Evolutionary conservation across 2,888 invertebrate species (phyloP), one percentile per base, ranked within the genome.

Genomic region (Salpingus planirostris): DNA sequence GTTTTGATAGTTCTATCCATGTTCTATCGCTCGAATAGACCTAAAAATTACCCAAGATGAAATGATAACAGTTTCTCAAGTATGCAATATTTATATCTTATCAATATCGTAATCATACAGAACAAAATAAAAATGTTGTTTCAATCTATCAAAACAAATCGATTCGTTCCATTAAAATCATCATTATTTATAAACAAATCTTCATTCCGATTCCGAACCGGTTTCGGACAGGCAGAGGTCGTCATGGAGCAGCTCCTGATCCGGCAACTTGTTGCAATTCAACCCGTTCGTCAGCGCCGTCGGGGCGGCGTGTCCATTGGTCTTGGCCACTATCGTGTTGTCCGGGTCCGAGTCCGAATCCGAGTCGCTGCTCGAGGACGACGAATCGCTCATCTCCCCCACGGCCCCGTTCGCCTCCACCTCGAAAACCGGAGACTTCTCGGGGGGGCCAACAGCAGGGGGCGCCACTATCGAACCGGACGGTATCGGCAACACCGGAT

Each of bases 161-260:
- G n/a, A n/a, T n/a, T n/a, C n/a, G n/a, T n/a, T n/a, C n/a, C n/a
- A n/a, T n/a, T n/a, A n/a, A n/a, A n/a, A n/a, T n/a, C n/a, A n/a
- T n/a, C n/a, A n/a, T n/a, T n/a, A n/a, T n/a, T n/a, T n/a, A n/a
- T n/a, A n/a, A n/a, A n/a, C n/a, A n/a, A n/a, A n/a, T n/a, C n/a
- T n/a, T 45, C 21, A 55, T 34, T 55, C 54, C 29, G 53, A 55
- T 63, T 87, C 87, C 53, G 85, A 84, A 57, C 84, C 87, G 21
- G 86, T 83, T 68, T 86, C 86, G 29, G 88, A 89, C 54, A 90
- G 73, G 69, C 86, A 83, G 54, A 90, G 73, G 66, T 90, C 89
- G 57, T 86, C 85, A 57, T 80, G 83, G 50, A 89, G 71, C 39
- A 83, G 69, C 65, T n/a, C n/a, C n/a, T 80, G 78, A 51, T 73